phyloP scores from a whole-genome alignment of 30 jellyfish, hydroid and myxozoan species.

The Pseudorhiza aurosa region DNA sequence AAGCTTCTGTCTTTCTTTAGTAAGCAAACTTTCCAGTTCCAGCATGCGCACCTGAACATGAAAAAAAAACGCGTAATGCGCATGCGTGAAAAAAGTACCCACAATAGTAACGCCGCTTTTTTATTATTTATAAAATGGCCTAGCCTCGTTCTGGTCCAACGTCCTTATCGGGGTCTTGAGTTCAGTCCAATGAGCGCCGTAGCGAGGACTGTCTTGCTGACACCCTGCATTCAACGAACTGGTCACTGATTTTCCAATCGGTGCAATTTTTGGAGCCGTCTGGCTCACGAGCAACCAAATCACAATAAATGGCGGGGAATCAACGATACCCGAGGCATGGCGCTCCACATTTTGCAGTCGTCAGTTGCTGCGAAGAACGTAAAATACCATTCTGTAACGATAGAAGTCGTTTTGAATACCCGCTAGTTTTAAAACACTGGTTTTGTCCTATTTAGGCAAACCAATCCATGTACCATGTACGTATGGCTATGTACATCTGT shows the following conservation, averaged over 20 bases:
- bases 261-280: constrained; percentile 78
- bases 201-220: constrained; percentile 87
- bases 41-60: constrained; percentile 82
- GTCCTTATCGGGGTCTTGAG: constrained; percentile 91
- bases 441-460: no score
- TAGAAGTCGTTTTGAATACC: no score
- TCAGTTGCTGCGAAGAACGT: no score
- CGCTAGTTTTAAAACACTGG: no score
- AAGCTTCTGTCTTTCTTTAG: constrained; percentile 89
- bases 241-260: constrained; percentile 44
- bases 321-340: no score
- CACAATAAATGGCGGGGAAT: no score
- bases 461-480: no score
- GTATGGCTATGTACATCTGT: no score
- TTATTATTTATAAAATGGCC: neutral
- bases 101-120: neutral
- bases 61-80: neutral
- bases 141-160: neutral
- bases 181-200: constrained; percentile 78
- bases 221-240: constrained; percentile 69
- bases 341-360: no score
- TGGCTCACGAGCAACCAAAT: constrained; percentile 69
- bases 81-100: constrained; percentile 47
- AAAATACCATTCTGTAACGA: no score
- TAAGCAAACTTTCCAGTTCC: constrained; percentile 89